Base-by-base conservation (phyloP, 2,888 invertebrate genomes). In the Ichneumoninae sp. region DNA sequence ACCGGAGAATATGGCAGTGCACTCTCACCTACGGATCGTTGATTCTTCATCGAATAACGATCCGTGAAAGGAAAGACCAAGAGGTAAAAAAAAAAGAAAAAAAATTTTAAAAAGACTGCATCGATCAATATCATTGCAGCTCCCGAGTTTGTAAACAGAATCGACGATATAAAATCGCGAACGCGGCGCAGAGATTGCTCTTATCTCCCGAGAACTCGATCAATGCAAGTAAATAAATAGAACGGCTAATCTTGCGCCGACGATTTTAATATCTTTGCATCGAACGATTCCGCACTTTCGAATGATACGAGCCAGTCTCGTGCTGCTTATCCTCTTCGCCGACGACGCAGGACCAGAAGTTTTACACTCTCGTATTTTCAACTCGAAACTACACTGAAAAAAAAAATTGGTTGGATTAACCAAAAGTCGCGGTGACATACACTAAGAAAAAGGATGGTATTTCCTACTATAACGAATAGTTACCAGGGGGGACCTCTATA, bases 21-120 rank as follows among this genome's bases (percentile, higher is more conserved):
- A 8, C 57, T 57, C 36, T 62, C 2, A 16, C 6, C 47, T 33
- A 10, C n/a, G 47, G 74, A 62, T 74, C 44, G 60, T 62, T 47
- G 47, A 8, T 13, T 47, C 47, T 62, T 47, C 74, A 62, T 74
- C 47, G 60, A 50, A 74, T 13, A 33, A 50, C 62, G 47, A 50
- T n/a, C 40, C 22, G 60, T 57, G 44, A 60, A 57, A 44, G 16
- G 3, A 26, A 44, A 57, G 8, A 10, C 26, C 2, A 30, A 19
- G 26, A 44, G 40, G 13, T 7, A 22, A 47, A 47, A 60, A 30
- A 10, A 62, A 47, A 40, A 13, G 4, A 19, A 30, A 8, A 72
- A 8, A 22, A 40, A 60, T n/a, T n/a, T n/a, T n/a, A 33, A 44
- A 47, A n/a, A 44, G 57, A 22, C 26, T 44, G 72, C 47, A n/a